Percentiles rank a stretch among this genome's conserved stretches.
These are phyloP conservation scores for Toxotes lorentzi DNA, from an alignment of 2,797 vertebrate species.

Conservation along the genomic window DNA sequence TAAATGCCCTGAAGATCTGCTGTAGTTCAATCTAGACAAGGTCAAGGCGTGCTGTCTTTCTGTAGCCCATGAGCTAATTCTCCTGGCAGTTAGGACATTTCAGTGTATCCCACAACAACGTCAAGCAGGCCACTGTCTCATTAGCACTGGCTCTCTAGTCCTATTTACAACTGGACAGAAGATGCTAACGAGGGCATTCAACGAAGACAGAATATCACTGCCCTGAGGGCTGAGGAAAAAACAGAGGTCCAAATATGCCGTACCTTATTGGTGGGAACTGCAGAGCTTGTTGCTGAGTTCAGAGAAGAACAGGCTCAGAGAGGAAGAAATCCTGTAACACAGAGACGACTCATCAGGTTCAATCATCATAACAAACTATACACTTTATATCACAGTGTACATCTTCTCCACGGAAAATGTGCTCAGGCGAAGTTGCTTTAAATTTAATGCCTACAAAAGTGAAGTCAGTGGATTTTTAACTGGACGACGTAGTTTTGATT, in stretches of 20 bases:
- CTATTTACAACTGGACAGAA: slow-evolving; percentile 23
- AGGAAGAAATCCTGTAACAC: slow-evolving; percentile 68
- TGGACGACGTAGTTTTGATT: slow-evolving; percentile 2
- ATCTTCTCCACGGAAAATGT: slow-evolving; percentile 7
- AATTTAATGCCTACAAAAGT: background rate
- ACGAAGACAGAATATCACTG: slow-evolving; percentile 21
- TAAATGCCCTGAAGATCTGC: slow-evolving; percentile 54
- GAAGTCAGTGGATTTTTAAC: background rate
- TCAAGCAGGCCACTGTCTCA: slow-evolving; percentile 46
- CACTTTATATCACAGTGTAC: slow-evolving; percentile 1
- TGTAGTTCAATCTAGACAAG: slow-evolving; percentile 64
- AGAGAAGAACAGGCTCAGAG: slow-evolving; percentile 34
- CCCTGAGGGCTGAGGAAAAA: slow-evolving; percentile 3
- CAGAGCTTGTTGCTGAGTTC: slow-evolving; percentile 32
- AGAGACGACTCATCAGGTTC: slow-evolving; percentile 48
- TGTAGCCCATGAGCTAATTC: slow-evolving; percentile 54
- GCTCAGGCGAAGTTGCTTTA: background rate
- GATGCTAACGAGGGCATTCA: slow-evolving; percentile 28
- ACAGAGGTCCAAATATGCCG: slow-evolving; percentile 15
- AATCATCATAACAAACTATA: slow-evolving; percentile 6
- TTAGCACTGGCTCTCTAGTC: slow-evolving; percentile 42
- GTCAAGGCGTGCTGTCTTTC: slow-evolving; percentile 63
- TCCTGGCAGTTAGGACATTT: slow-evolving; percentile 34
- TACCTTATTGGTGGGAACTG: slow-evolving; percentile 60
- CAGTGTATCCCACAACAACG: slow-evolving; percentile 51